These are phyloP conservation scores for Hedychridium roseum DNA, from an alignment of 2,888 invertebrate genomes.

Conservation along the genomic window DNA sequence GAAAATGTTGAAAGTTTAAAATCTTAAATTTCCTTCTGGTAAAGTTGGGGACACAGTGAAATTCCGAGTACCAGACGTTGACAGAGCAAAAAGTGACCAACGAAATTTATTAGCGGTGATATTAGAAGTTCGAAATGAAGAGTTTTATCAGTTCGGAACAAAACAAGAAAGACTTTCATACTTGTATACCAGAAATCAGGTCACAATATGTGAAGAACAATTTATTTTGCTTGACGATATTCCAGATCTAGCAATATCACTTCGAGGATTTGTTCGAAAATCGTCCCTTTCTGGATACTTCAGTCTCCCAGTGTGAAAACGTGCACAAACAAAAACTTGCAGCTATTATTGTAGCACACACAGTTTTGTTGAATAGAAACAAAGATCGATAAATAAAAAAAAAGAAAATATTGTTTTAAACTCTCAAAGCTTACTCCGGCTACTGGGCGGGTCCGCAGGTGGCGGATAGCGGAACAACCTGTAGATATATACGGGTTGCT, in stretches of 20 bases:
- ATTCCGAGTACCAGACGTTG: neutral
- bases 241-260: neutral
- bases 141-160: constrained; percentile 1
- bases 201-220: neutral
- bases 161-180: neutral
- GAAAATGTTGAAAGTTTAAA: no score
- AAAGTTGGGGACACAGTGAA: neutral
- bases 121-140: neutral
- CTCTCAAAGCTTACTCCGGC: no score
- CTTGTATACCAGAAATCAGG: neutral
- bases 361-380: no score
- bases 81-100: neutral
- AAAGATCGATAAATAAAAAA: no score
- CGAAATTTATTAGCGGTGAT: constrained; percentile 1
- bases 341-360: no score
- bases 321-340: no score
- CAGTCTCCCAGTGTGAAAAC: no score
- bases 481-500: no score
- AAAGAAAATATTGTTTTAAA: no score
- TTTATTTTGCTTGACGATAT: constrained; percentile 3
- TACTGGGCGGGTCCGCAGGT: no score
- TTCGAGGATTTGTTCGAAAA: neutral
- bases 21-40: no score
- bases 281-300: neutral
- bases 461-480: no score